Evolutionary conservation across 92 coral and sea anemone species (phyloP).

Genomic region (Parazoanthus darwini): DNA sequence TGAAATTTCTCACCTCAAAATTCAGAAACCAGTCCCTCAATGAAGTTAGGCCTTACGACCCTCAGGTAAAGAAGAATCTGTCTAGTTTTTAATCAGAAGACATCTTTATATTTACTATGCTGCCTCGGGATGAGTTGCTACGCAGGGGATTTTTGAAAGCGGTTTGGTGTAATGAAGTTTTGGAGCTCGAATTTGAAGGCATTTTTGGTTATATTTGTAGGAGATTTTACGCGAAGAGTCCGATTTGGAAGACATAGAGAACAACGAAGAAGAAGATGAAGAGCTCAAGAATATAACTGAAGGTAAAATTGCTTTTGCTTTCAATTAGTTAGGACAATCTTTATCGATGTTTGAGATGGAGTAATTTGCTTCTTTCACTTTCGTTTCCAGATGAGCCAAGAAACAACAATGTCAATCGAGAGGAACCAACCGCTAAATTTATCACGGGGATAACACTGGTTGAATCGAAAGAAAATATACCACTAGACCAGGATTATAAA

Average conservation of each 20-base stretch:
- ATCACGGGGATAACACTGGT: slow-evolving; percentile 36
- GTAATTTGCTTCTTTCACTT: slow-evolving; percentile 49
- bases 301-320: slow-evolving; percentile 44
- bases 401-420: slow-evolving; percentile 37
- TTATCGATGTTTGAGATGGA: slow-evolving; percentile 23
- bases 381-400: slow-evolving; percentile 8
- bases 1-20: slow-evolving; percentile 89
- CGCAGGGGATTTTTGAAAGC: slow-evolving; percentile 11
- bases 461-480: slow-evolving; percentile 45
- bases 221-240: slow-evolving; percentile 62
- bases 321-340: not conserved
- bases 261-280: slow-evolving; percentile 76
- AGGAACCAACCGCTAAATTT: slow-evolving; percentile 34
- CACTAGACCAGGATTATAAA: slow-evolving; percentile 31
- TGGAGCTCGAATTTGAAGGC: slow-evolving; percentile 2
- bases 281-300: slow-evolving; percentile 71
- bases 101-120: not conserved
- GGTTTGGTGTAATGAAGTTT: slow-evolving; percentile 26
- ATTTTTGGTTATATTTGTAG: slow-evolving; percentile 50
- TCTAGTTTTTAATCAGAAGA: not conserved
- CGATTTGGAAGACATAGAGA: slow-evolving; percentile 58
- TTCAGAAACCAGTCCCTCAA: slow-evolving; percentile 97
- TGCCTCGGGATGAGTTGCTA: slow-evolving; percentile 21
- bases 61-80: slow-evolving; percentile 63
- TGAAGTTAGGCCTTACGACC: slow-evolving; percentile 98